Evolutionary conservation across 92 coral and sea anemone species (phyloP).

Genomic region (Isaurus tuberculatus): DNA sequence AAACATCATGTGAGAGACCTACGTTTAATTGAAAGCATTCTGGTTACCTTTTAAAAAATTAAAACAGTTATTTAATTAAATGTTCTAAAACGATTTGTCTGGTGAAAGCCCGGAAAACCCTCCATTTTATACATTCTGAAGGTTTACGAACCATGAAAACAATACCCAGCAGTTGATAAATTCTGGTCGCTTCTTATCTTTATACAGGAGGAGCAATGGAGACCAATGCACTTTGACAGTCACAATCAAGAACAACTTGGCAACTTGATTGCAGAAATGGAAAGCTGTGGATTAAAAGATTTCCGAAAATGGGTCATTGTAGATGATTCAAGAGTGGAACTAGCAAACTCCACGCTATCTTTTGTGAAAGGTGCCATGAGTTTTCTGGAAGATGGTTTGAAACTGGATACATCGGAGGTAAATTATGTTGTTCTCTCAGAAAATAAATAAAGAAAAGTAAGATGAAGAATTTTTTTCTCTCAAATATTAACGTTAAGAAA

Average conservation of each 20-base stretch:
- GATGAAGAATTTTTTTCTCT: no score
- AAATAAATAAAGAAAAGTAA: no score
- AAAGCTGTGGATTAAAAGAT: slow-evolving; percentile 87
- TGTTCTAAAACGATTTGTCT: no score
- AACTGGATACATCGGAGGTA: slow-evolving; percentile 82
- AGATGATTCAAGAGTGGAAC: slow-evolving; percentile 68
- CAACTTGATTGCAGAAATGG: slow-evolving; percentile 91
- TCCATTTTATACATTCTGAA: no score
- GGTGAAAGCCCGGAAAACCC: no score
- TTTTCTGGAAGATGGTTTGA: slow-evolving; percentile 78
- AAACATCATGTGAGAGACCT: no score
- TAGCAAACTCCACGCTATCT: slow-evolving; percentile 76
- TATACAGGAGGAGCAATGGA: slow-evolving; percentile 81
- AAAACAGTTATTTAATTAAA: no score
- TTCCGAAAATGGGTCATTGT: slow-evolving; percentile 56
- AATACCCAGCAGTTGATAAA: neutral
- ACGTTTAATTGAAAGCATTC: no score
- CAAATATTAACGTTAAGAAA: no score
- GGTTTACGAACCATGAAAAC: no score
- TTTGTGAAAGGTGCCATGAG: slow-evolving; percentile 84
- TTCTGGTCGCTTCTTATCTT: neutral
- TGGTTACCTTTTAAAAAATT: no score
- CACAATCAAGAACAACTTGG: slow-evolving; percentile 66
- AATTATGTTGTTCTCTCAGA: neutral
- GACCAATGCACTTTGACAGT: slow-evolving; percentile 65